A percentile compares a stretch with the other conserved stretches of the same genome.
These are phyloP conservation scores for Cephalopholis sonnerati DNA, from an alignment of 2,113 vertebrate genomes.

Conservation along the genomic window DNA sequence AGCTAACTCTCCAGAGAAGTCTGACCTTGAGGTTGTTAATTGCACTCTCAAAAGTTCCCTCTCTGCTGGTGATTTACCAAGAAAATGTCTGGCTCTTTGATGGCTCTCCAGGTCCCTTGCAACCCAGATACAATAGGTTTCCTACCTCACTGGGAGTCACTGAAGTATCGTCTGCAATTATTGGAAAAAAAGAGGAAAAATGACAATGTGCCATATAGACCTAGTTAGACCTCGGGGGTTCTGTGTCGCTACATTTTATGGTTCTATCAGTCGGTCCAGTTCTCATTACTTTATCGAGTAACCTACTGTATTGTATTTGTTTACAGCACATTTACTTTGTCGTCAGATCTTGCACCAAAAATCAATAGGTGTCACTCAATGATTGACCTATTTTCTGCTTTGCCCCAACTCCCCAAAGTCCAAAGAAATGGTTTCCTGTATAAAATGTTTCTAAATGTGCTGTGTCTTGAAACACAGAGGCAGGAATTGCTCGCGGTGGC, in stretches of 20 bases:
- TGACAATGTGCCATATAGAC: constrained; percentile 57
- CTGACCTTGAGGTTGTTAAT: constrained; percentile 79
- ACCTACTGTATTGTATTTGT: constrained; percentile 67
- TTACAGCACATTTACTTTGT: constrained; percentile 63
- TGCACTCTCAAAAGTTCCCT: constrained; percentile 72
- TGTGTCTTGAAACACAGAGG: constrained; percentile 20
- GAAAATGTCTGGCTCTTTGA: constrained; percentile 67
- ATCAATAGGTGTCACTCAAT: constrained; percentile 64
- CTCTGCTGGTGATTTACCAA: constrained; percentile 70
- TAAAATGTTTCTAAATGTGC: constrained; percentile 35
- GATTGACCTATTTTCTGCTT: constrained; percentile 64
- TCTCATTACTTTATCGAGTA: constrained; percentile 58
- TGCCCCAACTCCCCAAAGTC: constrained; percentile 33
- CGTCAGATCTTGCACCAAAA: constrained; percentile 45
- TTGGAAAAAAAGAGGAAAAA: constrained; percentile 59
- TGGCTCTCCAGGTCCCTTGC: constrained; percentile 68
- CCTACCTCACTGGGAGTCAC: constrained; percentile 50
- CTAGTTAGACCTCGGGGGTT: constrained; percentile 47
- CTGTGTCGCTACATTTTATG: constrained; percentile 64
- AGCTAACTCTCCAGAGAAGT: constrained; percentile 60
- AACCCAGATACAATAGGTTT: constrained; percentile 67
- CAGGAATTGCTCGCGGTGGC: constrained; percentile 5
- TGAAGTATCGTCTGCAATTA: constrained; percentile 51
- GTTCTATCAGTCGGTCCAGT: constrained; percentile 55
- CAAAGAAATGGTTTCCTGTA: constrained; percentile 45